Base-by-base conservation (phyloP, 2,113 vertebrate genomes). In the Copsychus sechellarum region DNA sequence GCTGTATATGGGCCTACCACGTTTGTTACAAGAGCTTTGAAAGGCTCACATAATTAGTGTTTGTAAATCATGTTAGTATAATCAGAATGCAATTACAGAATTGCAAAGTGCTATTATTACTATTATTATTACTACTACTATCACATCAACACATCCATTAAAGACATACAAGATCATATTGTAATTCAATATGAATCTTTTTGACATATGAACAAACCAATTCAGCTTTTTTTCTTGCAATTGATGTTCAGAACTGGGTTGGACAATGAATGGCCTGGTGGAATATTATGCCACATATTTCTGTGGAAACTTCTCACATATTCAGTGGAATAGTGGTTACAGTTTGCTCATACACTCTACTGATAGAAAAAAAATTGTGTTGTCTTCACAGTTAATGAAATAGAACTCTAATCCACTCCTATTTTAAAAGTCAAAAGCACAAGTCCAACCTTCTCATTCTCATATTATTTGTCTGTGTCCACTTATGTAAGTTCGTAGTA, bases 31-130 rank as follows among this genome's bases (percentile, higher is more conserved):
- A 91, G 42, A 53, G 42, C 29, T 58, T 91, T 92, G 78, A 91
- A 92, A 88, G 22, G 12, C 51, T 95, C 47, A 62, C 5, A 56
- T 94, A 95, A 96, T 95, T 96, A 92, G 36, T 78, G 29, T 90
- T 93, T 91, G 65, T 92, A 97, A 96, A 96, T 90, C 85, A 90
- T 53, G 23, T 76, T 90, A 51, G 34, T 76, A 73, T 94, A 93
- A 93, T 92, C 73, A 90, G 91, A 81, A 22, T 74, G 74, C 80
- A 82, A 83, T 81, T 95, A 87, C 48, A 94, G 54, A 76, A 80
- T 48, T 92, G 25, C 28, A 40, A 77, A 71, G 6, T 33, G 34
- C 62, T 86, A 71, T 67, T 93, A 40, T 93, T 94, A 33, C 43
- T 90, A 50, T 76, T 77, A 60, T 12, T 80, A 84, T 69, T 89